phyloP scores from a whole-genome alignment of 2,888 invertebrate genomes.

The Petrolisthes manimaculis region DNA sequence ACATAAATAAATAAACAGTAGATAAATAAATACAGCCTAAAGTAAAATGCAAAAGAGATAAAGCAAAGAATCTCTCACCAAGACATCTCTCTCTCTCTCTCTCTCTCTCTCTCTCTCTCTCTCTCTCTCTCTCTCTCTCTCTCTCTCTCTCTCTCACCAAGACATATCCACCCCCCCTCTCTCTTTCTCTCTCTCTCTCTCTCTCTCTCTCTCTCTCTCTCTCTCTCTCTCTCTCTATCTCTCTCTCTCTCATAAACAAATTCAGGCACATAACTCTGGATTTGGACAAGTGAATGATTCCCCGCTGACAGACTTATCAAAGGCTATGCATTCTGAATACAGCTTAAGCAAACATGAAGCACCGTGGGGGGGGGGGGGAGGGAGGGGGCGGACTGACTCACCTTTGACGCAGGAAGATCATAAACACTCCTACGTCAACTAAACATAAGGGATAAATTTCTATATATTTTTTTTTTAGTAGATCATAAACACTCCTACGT shows the following conservation, averaged over 20 bases:
- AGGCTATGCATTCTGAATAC: too few relatives aligned
- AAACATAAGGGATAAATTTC: too few relatives aligned
- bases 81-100: not conserved
- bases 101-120: not conserved
- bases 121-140: not conserved
- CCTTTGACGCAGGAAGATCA: too few relatives aligned
- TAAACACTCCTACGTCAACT: too few relatives aligned
- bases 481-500: too few relatives aligned
- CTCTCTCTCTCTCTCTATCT: not conserved
- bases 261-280: not conserved
- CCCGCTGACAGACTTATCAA: too few relatives aligned
- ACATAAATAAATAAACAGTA: not conserved
- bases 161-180: not conserved
- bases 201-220: not conserved
- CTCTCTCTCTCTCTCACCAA: not conserved
- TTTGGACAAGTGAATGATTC: too few relatives aligned
- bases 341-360: too few relatives aligned
- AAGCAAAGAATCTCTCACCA: not conserved
- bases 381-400: too few relatives aligned
- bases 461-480: too few relatives aligned
- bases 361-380: too few relatives aligned
- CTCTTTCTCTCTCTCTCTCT: not conserved
- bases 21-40: not conserved
- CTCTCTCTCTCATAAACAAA: too few relatives aligned
- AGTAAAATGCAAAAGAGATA: not conserved